phyloP scores from a whole-genome alignment of 2,888 invertebrate genomes.

The Aphodius granarius region DNA sequence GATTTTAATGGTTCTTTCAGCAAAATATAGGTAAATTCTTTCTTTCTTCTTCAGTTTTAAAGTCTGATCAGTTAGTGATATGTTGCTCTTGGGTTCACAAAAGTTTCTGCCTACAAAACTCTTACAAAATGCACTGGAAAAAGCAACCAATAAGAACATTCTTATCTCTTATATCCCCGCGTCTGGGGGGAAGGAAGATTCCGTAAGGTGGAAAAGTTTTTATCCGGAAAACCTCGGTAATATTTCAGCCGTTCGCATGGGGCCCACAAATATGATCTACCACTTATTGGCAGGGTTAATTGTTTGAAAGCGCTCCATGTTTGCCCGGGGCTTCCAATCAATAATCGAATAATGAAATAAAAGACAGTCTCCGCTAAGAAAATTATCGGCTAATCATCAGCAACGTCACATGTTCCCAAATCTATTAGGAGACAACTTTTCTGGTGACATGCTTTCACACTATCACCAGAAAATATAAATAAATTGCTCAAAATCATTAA shows the following conservation, averaged over 20 bases:
- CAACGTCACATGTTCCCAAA: not conserved
- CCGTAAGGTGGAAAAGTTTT: not conserved
- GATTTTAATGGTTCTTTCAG: no score
- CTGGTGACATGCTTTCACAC: not conserved
- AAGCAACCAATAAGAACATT: not conserved
- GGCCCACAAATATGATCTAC: conserved; percentile 46
- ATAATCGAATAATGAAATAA: conserved; percentile 39
- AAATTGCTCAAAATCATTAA: not conserved
- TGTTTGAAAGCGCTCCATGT: conserved; percentile 52
- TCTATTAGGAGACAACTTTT: not conserved
- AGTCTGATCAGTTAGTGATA: no score
- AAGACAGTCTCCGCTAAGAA: conserved; percentile 46
- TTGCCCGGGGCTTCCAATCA: conserved; percentile 33
- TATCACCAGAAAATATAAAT: conserved; percentile 12
- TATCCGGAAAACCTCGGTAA: conserved; percentile 20
- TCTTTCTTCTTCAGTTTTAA: no score
- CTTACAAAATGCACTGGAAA: not conserved
- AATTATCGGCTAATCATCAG: conserved; percentile 50
- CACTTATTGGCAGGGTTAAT: conserved; percentile 52
- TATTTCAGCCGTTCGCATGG: conserved; percentile 34
- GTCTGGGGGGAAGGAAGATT: not conserved
- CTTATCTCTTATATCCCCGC: not conserved
- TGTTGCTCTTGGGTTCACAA: no score
- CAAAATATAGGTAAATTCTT: no score
- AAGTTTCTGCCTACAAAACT: no score